Conservation (phyloP, 2,888 invertebrate genomes). For the Poecilus cupreus region DNA sequence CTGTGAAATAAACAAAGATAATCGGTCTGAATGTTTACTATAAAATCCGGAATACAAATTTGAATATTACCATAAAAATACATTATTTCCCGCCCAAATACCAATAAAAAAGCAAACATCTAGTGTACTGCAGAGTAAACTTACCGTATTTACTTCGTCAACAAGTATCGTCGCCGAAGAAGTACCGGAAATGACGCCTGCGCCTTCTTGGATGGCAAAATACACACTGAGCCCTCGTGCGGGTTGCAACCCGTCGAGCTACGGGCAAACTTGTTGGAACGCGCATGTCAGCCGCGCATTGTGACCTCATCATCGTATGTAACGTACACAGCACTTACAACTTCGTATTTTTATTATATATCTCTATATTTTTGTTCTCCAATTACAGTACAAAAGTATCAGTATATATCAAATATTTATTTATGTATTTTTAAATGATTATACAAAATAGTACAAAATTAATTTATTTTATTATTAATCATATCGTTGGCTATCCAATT, state of each 20-base stretch:
- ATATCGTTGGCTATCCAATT: too few species aligned
- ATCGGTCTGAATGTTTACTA: too few species aligned
- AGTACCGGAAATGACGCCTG: conserved; percentile 17
- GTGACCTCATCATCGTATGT: conserved; percentile 1
- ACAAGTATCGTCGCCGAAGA: conserved; percentile 31
- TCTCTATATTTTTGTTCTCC: too few species aligned
- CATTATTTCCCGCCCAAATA: neutral
- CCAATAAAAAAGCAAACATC: neutral
- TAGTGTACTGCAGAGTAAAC: neutral
- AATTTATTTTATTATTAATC: too few species aligned
- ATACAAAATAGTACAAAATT: too few species aligned
- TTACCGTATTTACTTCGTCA: conserved; percentile 58
- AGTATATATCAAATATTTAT: too few species aligned
- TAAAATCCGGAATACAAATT: too few species aligned
- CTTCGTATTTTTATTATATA: neutral
- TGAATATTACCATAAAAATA: too few species aligned
- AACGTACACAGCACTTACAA: neutral
- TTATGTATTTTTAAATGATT: too few species aligned
- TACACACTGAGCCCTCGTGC: conserved; percentile 44
- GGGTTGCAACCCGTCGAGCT: conserved; percentile 38
- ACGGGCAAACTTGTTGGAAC: neutral
- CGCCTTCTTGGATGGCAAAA: conserved; percentile 45
- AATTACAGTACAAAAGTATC: too few species aligned
- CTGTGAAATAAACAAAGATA: too few species aligned
- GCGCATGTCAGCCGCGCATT: conserved; percentile 25